A percentile compares a stretch with the other conserved stretches of the same genome.
phyloP scores from a whole-genome alignment of 1,140 invertebrate species.

The Antheraea pernyi region DNA sequence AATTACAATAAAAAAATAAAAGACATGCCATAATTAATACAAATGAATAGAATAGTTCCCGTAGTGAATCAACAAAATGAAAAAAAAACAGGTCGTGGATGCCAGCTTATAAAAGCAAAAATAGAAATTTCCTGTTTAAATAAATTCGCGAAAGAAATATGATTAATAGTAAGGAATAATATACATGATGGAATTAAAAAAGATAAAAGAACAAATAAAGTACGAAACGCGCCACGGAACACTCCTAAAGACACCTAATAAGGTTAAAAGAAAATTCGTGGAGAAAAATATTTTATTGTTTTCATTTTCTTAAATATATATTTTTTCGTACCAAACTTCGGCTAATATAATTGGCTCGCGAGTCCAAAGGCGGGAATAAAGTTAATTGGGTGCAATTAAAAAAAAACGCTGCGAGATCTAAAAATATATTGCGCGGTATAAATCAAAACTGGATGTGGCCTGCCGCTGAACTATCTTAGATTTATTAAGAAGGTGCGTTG shows the following conservation, averaged over 20 bases:
- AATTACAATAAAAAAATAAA: no score
- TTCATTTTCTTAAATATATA: constrained; percentile 4
- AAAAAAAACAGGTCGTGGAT: no score
- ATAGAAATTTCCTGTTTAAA: neutral
- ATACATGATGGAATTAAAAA: neutral
- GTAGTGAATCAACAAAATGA: no score
- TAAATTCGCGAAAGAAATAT: neutral
- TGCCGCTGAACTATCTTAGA: neutral
- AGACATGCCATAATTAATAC: no score
- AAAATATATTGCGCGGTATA: constrained; percentile 24
- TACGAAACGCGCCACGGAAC: neutral
- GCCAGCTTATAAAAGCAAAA: no score
- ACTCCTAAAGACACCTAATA: constrained; percentile 1
- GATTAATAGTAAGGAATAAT: neutral
- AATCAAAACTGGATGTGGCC: constrained; percentile 12
- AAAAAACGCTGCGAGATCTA: constrained; percentile 33
- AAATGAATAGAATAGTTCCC: no score
- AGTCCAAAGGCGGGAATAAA: constrained; percentile 34
- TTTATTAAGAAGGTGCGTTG: constrained; percentile 3
- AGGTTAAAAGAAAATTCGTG: neutral
- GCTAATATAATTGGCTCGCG: constrained; percentile 34
- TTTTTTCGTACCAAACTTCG: constrained; percentile 8
- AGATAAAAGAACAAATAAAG: constrained; percentile 4
- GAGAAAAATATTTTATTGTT: constrained; percentile 13
- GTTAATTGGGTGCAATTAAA: constrained; percentile 48